These are phyloP conservation scores for Heteronetta atricapilla DNA, from an alignment of 2,113 vertebrate species.

Conservation along the genomic window DNA sequence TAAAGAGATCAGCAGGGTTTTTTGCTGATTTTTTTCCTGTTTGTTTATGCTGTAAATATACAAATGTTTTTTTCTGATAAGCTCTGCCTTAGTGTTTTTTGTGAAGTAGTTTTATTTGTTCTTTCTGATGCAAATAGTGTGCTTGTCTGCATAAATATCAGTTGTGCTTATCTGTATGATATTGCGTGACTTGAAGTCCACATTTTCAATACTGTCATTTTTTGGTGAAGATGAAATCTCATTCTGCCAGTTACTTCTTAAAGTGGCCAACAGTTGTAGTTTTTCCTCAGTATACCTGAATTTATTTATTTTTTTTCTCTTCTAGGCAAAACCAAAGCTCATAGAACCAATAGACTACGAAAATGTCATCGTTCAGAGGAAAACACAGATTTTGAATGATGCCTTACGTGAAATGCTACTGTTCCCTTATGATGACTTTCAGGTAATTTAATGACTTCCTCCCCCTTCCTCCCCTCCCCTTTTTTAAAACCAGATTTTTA, in stretches of 20 bases:
- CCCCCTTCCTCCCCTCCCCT: accelerated
- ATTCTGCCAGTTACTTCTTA: not conserved
- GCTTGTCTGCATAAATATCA: not conserved
- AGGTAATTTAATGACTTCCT: constrained; percentile 75
- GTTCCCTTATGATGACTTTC: constrained; percentile 96
- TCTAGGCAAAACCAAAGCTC: constrained; percentile 93
- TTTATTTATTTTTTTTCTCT: not conserved
- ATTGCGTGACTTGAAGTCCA: not conserved
- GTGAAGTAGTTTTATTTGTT: not conserved
- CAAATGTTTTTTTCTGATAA: not conserved
- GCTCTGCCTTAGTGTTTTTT: not conserved
- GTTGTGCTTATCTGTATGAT: not conserved
- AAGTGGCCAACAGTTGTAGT: not conserved
- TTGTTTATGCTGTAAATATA: not conserved
- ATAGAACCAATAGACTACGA: constrained; percentile 98
- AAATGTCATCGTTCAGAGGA: constrained; percentile 95
- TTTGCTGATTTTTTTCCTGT: not conserved
- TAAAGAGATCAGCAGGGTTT: not conserved
- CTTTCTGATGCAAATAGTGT: not conserved
- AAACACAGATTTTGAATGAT: constrained; percentile 97
- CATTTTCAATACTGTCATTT: not conserved
- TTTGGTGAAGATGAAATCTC: not conserved
- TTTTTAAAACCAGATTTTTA: not conserved
- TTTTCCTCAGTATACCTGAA: not conserved
- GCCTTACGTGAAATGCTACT: constrained; percentile 94